Conservation (phyloP, 2,888 invertebrate species). For the Phaonia tiefii region DNA sequence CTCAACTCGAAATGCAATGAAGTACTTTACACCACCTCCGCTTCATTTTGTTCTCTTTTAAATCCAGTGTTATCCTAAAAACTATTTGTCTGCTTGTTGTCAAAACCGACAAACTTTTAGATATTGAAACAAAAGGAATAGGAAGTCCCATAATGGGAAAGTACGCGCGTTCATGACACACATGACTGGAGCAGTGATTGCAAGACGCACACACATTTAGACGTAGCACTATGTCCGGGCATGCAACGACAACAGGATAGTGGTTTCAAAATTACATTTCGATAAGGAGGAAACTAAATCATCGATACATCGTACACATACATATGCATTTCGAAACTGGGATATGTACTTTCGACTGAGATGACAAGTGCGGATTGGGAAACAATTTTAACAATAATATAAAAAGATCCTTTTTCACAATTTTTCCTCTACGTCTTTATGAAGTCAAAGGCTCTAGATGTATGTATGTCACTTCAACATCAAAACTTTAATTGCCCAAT, state of each 20-base stretch:
- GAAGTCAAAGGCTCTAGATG: too few species aligned
- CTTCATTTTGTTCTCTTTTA: constrained; percentile 1
- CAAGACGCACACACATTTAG: background rate
- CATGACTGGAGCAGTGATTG: constrained; percentile 6
- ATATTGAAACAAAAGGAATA: constrained; percentile 41
- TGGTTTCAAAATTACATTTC: constrained; percentile 50
- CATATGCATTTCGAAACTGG: background rate
- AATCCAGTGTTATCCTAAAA: constrained; percentile 14
- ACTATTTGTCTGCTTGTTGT: constrained; percentile 58
- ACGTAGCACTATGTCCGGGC: background rate
- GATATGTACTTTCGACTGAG: too few species aligned
- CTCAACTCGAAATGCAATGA: background rate
- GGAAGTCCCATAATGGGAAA: constrained; percentile 40
- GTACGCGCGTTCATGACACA: constrained; percentile 13
- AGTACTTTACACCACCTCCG: background rate
- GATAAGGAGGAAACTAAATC: constrained; percentile 40
- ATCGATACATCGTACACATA: constrained; percentile 41
- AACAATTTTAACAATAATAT: too few species aligned
- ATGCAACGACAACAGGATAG: constrained; percentile 28
- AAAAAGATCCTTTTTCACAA: too few species aligned
- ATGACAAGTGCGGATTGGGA: too few species aligned
- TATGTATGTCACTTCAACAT: too few species aligned
- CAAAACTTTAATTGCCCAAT: too few species aligned
- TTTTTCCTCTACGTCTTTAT: too few species aligned
- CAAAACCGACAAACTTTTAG: constrained; percentile 56